A percentile compares a stretch with the other conserved stretches of the same genome.
These are phyloP conservation scores for Schizopygopsis malacanthus DNA, from an alignment of 2,797 vertebrate species.

Conservation along the genomic window DNA sequence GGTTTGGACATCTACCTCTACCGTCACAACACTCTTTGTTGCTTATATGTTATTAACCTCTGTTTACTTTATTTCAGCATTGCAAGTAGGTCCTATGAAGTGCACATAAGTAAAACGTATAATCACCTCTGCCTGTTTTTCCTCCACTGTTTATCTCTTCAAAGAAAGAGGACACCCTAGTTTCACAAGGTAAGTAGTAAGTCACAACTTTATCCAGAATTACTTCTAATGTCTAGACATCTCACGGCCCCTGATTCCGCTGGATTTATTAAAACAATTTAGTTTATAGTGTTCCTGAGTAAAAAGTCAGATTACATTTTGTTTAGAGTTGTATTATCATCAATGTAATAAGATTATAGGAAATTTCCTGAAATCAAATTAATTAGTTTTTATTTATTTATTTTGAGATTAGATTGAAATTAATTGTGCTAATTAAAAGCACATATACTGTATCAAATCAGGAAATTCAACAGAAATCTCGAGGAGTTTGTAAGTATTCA, in stretches of 20 bases:
- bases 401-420: not conserved
- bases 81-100: constrained; percentile 27
- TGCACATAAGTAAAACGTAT: constrained; percentile 63
- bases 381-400: not conserved
- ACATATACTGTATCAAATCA: not conserved
- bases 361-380: not conserved
- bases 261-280: not conserved
- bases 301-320: not conserved
- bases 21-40: constrained; percentile 17
- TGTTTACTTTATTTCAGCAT: constrained; percentile 54
- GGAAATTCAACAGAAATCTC: constrained; percentile 22
- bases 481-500: constrained; percentile 38
- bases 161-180: constrained; percentile 78
- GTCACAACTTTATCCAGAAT: constrained; percentile 36
- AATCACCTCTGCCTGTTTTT: constrained; percentile 67
- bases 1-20: not conserved
- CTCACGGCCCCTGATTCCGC: constrained; percentile 36
- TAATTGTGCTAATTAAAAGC: constrained; percentile 7
- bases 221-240: constrained; percentile 33
- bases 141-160: constrained; percentile 70
- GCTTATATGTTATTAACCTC: constrained; percentile 49
- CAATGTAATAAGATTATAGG: not conserved
- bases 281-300: not conserved
- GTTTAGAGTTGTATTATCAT: constrained; percentile 1
- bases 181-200: constrained; percentile 78